These are phyloP conservation scores for Isurus oxyrinchus DNA, from an alignment of 2,113 vertebrate genomes.

Conservation along the genomic window DNA sequence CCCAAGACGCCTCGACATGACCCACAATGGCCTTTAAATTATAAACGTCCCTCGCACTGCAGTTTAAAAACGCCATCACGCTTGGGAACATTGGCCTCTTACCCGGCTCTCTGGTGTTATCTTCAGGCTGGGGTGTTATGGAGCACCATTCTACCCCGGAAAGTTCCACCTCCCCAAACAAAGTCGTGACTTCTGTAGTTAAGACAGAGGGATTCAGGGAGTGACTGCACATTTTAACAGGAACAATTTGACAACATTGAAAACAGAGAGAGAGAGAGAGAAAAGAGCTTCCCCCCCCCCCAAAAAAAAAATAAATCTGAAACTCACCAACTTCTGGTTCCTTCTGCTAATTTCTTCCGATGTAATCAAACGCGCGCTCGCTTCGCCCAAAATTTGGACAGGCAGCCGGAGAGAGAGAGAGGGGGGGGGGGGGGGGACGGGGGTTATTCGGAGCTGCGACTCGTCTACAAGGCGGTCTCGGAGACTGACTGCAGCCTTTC, in stretches of 20 bases:
- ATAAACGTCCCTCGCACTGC: neutral
- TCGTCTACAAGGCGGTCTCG: no score
- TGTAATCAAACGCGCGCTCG: neutral
- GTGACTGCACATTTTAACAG: neutral
- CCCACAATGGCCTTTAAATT: no score
- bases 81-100: neutral
- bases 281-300: no score
- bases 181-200: neutral
- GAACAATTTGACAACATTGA: neutral
- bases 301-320: neutral
- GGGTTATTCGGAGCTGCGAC: no score
- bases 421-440: no score
- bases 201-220: neutral
- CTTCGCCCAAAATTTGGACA: neutral
- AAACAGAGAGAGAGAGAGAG: neutral
- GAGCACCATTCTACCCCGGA: neutral
- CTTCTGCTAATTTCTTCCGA: neutral
- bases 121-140: neutral
- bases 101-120: neutral
- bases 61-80: neutral
- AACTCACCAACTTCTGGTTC: neutral
- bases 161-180: no score
- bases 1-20: no score
- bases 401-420: no score
- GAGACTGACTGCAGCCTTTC: no score